These are phyloP conservation scores for Uloborus diversus DNA, from an alignment of 1,140 invertebrate species.

Conservation along the genomic window DNA sequence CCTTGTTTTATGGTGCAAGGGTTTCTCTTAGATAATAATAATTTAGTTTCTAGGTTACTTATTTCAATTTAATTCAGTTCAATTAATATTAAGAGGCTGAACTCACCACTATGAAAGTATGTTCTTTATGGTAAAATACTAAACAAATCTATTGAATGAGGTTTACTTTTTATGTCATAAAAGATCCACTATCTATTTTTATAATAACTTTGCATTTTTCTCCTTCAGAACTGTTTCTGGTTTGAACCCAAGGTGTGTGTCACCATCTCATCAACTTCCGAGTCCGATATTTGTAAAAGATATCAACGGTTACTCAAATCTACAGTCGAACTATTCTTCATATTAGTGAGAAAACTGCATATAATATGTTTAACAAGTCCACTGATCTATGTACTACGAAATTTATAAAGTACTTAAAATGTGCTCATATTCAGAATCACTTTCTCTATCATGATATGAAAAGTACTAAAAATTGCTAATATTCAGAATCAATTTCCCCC, in stretches of 20 bases:
- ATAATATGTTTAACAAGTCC: too few relatives aligned
- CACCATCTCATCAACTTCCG: constrained; percentile 22
- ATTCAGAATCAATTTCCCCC: too few relatives aligned
- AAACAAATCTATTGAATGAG: background rate
- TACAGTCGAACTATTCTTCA: background rate
- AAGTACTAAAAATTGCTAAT: too few relatives aligned
- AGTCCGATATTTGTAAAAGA: constrained; percentile 26
- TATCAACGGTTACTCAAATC: background rate
- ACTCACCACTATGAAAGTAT: background rate
- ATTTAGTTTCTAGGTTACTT: background rate
- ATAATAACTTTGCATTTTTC: background rate
- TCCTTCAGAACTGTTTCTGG: background rate
- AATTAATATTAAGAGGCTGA: background rate
- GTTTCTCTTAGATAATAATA: too few relatives aligned
- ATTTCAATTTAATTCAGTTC: background rate
- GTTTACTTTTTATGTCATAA: background rate
- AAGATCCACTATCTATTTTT: background rate
- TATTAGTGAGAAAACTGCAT: too few relatives aligned
- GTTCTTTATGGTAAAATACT: background rate
- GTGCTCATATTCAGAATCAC: too few relatives aligned
- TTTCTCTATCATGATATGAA: too few relatives aligned
- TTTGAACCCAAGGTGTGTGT: constrained; percentile 14
- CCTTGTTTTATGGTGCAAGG: too few relatives aligned
- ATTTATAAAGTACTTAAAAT: too few relatives aligned
- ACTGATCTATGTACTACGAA: too few relatives aligned